Evolutionary conservation across 2,113 vertebrate genomes (phyloP).

Genomic region (Brachypodius melanocephalos): DNA sequence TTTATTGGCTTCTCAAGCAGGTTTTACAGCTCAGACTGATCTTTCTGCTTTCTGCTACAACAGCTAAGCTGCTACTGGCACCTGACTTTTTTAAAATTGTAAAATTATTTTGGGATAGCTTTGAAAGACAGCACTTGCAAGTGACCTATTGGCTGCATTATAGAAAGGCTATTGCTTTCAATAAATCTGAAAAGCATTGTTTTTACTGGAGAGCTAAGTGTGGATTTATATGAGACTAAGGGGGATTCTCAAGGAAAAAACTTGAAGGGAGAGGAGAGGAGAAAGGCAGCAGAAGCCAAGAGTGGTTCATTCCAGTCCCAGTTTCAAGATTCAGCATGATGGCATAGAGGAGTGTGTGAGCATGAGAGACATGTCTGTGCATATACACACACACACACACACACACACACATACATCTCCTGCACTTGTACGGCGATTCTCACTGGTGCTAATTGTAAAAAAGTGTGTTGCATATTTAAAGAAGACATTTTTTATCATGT

Average conservation of each 20-base stretch:
- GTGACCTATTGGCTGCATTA: background rate
- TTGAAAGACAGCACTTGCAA: background rate
- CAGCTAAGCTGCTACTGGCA: background rate
- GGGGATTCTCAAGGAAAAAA: background rate
- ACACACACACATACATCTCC: fast-evolving
- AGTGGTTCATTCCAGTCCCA: background rate
- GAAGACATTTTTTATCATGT: background rate
- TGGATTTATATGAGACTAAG: background rate
- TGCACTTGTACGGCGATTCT: background rate
- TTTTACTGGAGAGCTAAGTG: background rate
- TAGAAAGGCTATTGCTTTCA: background rate
- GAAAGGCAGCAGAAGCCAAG: background rate
- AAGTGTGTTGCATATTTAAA: background rate
- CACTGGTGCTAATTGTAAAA: background rate
- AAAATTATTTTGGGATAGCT: background rate
- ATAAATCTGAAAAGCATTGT: background rate
- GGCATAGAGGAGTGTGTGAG: background rate
- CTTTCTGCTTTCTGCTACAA: background rate
- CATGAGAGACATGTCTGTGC: background rate
- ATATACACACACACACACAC: fast-evolving
- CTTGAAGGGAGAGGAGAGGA: background rate
- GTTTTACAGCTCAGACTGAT: background rate
- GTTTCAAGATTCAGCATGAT: background rate
- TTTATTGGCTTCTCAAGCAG: background rate
- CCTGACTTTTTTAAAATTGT: background rate